Conservation (phyloP, 1,140 invertebrate genomes). For the Lethocerus indicus region DNA sequence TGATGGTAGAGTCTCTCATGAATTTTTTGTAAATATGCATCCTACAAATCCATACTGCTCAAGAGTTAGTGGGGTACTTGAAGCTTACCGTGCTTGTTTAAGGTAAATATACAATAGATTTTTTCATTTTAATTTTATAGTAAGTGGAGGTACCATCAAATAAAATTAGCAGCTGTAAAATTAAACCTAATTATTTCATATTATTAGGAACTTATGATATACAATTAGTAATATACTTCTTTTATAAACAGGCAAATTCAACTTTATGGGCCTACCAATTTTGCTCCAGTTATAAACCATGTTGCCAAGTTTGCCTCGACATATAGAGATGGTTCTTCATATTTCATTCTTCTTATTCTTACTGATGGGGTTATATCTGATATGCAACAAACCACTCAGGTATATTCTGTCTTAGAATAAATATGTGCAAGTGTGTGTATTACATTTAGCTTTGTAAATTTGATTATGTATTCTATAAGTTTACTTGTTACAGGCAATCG, state of each 20-base stretch:
- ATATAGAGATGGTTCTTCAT: constrained; percentile 32
- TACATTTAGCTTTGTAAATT: constrained; percentile 11
- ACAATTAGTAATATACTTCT: too few species aligned
- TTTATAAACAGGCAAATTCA: constrained; percentile 27
- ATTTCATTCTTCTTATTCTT: constrained; percentile 46
- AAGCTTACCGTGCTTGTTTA: constrained; percentile 27
- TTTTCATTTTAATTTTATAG: too few species aligned
- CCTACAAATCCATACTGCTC: constrained; percentile 37
- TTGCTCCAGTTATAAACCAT: constrained; percentile 42
- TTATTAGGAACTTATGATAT: too few species aligned
- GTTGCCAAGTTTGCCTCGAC: constrained; percentile 30
- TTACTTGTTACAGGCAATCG: constrained; percentile 22
- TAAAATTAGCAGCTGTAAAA: too few species aligned
- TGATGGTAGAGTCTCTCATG: constrained; percentile 33
- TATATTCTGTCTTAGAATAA: too few species aligned
- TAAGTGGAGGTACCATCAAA: too few species aligned
- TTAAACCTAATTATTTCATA: too few species aligned
- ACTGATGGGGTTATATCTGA: constrained; percentile 53
- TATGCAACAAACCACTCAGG: constrained; percentile 39
- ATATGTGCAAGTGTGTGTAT: too few species aligned
- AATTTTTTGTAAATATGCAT: constrained; percentile 40
- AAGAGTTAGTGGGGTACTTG: constrained; percentile 24
- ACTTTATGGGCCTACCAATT: constrained; percentile 48
- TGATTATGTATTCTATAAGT: constrained; percentile 10
- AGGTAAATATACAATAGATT: background rate